Evolutionary conservation across 2,888 invertebrate species (phyloP).

Genomic region (Amblyjoppa proteus): DNA sequence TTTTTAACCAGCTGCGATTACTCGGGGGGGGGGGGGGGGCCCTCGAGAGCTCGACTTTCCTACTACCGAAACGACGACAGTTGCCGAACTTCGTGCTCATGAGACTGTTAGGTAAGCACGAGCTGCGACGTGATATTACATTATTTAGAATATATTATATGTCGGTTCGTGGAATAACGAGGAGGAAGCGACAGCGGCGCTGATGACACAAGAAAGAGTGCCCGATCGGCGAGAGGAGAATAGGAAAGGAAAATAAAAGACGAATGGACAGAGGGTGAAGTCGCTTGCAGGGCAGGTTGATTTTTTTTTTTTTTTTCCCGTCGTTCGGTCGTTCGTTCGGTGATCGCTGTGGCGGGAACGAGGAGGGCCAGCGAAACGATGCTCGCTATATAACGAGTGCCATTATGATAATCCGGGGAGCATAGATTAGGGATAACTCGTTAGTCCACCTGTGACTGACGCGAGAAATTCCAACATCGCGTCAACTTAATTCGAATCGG

Average conservation of each 20-base stretch:
- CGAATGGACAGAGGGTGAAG: conserved; percentile 19
- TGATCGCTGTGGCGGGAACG: conserved; percentile 5
- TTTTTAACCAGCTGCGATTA: conserved; percentile 77
- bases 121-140: conserved; percentile 74
- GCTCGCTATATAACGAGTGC: conserved; percentile 81
- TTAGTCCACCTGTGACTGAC: conserved; percentile 81
- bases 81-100: conserved; percentile 70
- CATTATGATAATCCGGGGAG: conserved; percentile 84
- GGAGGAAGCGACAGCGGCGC: conserved; percentile 32
- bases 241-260: conserved; percentile 26
- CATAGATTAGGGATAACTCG: conserved; percentile 84
- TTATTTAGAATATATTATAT: conserved; percentile 78
- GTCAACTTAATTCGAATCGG: background rate
- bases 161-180: conserved; percentile 68
- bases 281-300: conserved; percentile 37
- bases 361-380: conserved; percentile 56
- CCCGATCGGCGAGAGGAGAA: background rate
- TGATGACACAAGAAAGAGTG: conserved; percentile 1
- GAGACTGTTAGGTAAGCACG: conserved; percentile 72
- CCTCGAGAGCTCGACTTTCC: conserved; percentile 55
- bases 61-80: conserved; percentile 67
- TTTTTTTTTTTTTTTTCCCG: conserved; percentile 30
- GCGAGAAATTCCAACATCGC: conserved; percentile 17
- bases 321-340: conserved; percentile 40
- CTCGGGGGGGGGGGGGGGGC: conserved; percentile 69